These are phyloP conservation scores for Dascillus cervinus DNA, from an alignment of 2,888 invertebrate species.

Conservation along the genomic window DNA sequence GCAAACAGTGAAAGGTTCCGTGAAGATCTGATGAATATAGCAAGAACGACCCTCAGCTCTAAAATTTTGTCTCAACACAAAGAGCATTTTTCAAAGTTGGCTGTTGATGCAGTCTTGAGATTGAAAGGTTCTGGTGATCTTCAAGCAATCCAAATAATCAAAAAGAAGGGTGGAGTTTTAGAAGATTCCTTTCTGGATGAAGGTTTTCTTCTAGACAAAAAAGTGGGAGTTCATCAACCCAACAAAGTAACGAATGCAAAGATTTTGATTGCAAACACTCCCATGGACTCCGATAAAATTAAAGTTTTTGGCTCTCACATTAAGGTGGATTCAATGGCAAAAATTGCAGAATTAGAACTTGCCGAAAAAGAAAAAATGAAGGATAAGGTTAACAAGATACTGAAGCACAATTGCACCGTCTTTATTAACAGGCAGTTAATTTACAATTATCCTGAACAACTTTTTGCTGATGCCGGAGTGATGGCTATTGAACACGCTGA, in stretches of 20 bases:
- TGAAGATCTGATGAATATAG: slow-evolving; percentile 91
- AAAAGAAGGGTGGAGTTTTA: slow-evolving; percentile 89
- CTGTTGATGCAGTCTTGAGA: slow-evolving; percentile 91
- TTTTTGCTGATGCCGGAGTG: slow-evolving; percentile 95
- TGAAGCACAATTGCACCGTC: slow-evolving; percentile 91
- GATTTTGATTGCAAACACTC: slow-evolving; percentile 97
- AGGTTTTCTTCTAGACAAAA: slow-evolving; percentile 92
- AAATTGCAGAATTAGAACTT: slow-evolving; percentile 94
- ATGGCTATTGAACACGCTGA: slow-evolving; percentile 99
- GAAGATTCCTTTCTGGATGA: slow-evolving; percentile 95
- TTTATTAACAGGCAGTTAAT: slow-evolving; percentile 99
- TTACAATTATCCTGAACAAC: slow-evolving; percentile 99
- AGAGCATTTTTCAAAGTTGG: slow-evolving; percentile 89
- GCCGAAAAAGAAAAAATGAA: slow-evolving; percentile 99
- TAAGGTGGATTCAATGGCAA: slow-evolving; percentile 84
- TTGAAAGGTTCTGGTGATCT: slow-evolving; percentile 94
- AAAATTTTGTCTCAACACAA: slow-evolving; percentile 97
- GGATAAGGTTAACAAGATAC: slow-evolving; percentile 94
- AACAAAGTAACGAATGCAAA: slow-evolving; percentile 90
- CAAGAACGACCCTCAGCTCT: slow-evolving; percentile 93
- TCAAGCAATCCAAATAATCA: slow-evolving; percentile 94
- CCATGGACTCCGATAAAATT: slow-evolving; percentile 99
- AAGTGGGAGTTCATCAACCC: slow-evolving; percentile 96
- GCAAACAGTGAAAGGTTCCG: slow-evolving; percentile 69
- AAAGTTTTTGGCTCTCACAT: slow-evolving; percentile 97